phyloP scores from a whole-genome alignment of 2,113 vertebrate species.

The Scatophagus argus region DNA sequence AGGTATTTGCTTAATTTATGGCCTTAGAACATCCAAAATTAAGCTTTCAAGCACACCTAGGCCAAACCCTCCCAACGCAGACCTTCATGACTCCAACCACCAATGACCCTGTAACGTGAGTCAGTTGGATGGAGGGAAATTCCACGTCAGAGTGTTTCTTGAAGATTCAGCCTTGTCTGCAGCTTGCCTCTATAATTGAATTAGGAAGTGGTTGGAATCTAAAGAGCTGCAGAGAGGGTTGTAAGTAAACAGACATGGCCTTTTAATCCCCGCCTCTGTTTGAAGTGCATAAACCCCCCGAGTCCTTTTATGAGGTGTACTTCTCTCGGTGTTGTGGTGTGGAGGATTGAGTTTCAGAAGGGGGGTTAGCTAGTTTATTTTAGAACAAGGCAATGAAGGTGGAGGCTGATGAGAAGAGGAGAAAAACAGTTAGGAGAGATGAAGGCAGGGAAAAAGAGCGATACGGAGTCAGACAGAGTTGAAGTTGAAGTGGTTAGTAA shows the following conservation, averaged over 20 bases:
- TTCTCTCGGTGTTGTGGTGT: slow-evolving; percentile 69
- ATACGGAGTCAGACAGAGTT: slow-evolving; percentile 43
- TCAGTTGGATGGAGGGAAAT: slow-evolving; percentile 60
- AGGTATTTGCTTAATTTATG: slow-evolving; percentile 35
- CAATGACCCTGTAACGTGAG: slow-evolving; percentile 46
- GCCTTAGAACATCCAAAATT: slow-evolving; percentile 12
- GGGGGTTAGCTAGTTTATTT: slow-evolving; percentile 72
- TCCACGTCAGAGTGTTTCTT: slow-evolving; percentile 58
- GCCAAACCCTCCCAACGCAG: slow-evolving; percentile 28
- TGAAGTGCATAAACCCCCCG: slow-evolving; percentile 70
- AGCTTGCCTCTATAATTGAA: slow-evolving; percentile 76
- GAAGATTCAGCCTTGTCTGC: slow-evolving; percentile 60
- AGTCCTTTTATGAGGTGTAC: slow-evolving; percentile 74
- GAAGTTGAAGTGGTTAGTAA: slow-evolving; percentile 60
- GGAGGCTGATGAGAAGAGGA: slow-evolving; percentile 51
- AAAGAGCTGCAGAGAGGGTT: slow-evolving; percentile 78
- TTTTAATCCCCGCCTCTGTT: slow-evolving; percentile 73
- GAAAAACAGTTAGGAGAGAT: slow-evolving; percentile 53
- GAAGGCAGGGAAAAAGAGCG: slow-evolving; percentile 13
- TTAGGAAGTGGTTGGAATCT: slow-evolving; percentile 80
- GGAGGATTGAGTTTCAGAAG: slow-evolving; percentile 76
- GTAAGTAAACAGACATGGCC: slow-evolving; percentile 80
- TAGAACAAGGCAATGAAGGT: slow-evolving; percentile 66
- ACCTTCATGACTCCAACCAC: slow-evolving; percentile 42
- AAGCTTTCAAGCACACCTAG: slow-evolving; percentile 32